Evolutionary conservation across 2,113 vertebrate species (phyloP).

Genomic region (Mystacornis crossleyi): DNA sequence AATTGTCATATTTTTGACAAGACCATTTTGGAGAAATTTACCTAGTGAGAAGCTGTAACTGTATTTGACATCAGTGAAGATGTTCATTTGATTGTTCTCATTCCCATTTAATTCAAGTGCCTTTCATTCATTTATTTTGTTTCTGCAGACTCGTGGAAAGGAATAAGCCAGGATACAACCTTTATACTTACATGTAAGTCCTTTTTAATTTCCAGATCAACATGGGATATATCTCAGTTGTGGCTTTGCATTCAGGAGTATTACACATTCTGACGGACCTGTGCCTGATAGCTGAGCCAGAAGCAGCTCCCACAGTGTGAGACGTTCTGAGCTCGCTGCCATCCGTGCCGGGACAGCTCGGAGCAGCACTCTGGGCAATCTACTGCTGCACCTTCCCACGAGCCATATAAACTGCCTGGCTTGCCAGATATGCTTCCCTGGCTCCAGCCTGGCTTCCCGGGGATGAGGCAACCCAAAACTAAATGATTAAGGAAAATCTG

Average conservation of each 20-base stretch:
- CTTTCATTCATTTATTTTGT: rapidly evolving
- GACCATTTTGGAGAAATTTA: neutral
- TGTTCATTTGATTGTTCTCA: neutral
- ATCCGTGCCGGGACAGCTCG: rapidly evolving
- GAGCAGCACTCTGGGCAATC: neutral
- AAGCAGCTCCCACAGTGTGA: rapidly evolving
- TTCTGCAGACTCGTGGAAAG: neutral
- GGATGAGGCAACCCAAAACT: neutral
- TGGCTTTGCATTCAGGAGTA: neutral
- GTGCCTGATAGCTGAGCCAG: neutral
- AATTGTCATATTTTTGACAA: neutral
- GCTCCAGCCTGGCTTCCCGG: neutral
- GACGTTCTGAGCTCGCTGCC: neutral
- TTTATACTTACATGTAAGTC: neutral
- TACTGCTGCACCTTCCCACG: neutral
- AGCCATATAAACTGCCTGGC: neutral
- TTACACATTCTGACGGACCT: neutral
- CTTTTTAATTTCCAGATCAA: neutral
- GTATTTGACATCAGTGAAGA: neutral
- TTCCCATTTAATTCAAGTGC: neutral
- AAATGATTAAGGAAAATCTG: neutral
- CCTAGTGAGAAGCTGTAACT: neutral
- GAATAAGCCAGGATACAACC: neutral
- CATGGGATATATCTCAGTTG: neutral
- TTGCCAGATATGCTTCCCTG: neutral